phyloP scores from a whole-genome alignment of 2,113 vertebrate species.

The Osmerus mordax region DNA sequence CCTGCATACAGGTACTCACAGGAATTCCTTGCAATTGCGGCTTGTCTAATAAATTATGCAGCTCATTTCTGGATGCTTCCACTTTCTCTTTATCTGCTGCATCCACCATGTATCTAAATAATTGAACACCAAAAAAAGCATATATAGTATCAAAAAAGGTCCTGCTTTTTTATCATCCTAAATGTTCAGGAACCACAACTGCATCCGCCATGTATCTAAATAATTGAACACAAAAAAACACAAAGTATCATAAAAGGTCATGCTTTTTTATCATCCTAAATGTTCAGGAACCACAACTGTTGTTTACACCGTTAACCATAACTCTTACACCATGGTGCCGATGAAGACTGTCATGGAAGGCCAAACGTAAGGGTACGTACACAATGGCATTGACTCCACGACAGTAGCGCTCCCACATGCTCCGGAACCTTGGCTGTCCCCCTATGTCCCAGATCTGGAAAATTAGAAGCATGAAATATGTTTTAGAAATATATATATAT shows the following conservation, averaged over 20 bases:
- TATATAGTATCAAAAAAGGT: neutral
- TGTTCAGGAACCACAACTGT: too few species aligned
- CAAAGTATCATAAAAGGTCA: neutral
- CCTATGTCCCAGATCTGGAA: slow-evolving; percentile 99
- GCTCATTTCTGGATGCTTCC: slow-evolving; percentile 95
- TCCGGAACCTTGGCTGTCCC: slow-evolving; percentile 96
- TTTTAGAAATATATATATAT: neutral
- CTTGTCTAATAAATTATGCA: slow-evolving; percentile 99
- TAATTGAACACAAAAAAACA: slow-evolving; percentile 31
- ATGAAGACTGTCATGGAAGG: too few species aligned
- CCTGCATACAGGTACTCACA: slow-evolving; percentile 72
- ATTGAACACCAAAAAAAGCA: slow-evolving; percentile 23
- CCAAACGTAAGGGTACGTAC: slow-evolving; percentile 72
- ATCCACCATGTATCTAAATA: slow-evolving; percentile 95
- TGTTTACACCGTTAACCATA: too few species aligned
- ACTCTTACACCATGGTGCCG: neutral
- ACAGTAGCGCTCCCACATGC: slow-evolving; percentile 99
- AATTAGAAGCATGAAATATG: slow-evolving; percentile 5
- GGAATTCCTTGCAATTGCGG: slow-evolving; percentile 99
- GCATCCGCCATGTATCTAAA: slow-evolving; percentile 98
- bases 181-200: slow-evolving; percentile 36
- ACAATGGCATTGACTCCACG: slow-evolving; percentile 97
- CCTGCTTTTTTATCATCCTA: too few species aligned
- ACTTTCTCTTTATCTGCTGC: slow-evolving; percentile 97
- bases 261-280: too few species aligned